Evolutionary conservation across 2,113 vertebrate genomes (phyloP), one percentile per base, ranked within the genome.

Genomic region (Caranx melampygus): DNA sequence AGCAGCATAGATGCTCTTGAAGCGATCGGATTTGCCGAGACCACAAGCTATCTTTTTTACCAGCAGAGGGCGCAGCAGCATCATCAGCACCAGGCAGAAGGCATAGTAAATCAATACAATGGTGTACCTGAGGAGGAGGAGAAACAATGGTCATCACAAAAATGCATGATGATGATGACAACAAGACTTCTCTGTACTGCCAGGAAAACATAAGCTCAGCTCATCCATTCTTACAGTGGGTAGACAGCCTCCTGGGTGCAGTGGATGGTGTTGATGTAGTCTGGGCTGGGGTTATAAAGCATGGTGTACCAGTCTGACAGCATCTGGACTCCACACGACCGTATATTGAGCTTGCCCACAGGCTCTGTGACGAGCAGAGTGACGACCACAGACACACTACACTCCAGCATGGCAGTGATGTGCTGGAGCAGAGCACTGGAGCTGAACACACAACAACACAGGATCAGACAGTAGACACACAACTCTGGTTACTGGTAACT

Each of bases 251-350:
- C 98, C 1, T 99, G 98, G 2, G 98, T 99, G 86, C 98, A 99
- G 92, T 99, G 98, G 66, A 99, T 82, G 0, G 97, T 99, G 88
- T 95, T 97, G 79, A 99, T 37, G 2, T 99, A 99, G 90, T 99
- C 98, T 0, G 98, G 98, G 65, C 98, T 99, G 0, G 98, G 98
- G 86, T 99, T 99, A 92, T 99, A 99, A 6, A 99, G 96, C 98
- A 99, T 99, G 0, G 98, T 99, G 92, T 99, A 99, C 98, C 98
- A 99, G 87, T 99, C 98, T 0, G 98, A 99, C 14, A 99, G 95
- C 96, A 97, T 98, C 88, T 96, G 47, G 31, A 99, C 98, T 5
- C 88, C 88, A 80, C 98, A 99, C 21, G 98, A 99, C 5, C 90
- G 96, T 89, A 99, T 95, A 3, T 82, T 91, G 62, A 99, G 92